Evolutionary conservation across 2,888 invertebrate genomes (phyloP), one percentile per base, ranked within the genome.

Genomic region (Geophilus truncorum): DNA sequence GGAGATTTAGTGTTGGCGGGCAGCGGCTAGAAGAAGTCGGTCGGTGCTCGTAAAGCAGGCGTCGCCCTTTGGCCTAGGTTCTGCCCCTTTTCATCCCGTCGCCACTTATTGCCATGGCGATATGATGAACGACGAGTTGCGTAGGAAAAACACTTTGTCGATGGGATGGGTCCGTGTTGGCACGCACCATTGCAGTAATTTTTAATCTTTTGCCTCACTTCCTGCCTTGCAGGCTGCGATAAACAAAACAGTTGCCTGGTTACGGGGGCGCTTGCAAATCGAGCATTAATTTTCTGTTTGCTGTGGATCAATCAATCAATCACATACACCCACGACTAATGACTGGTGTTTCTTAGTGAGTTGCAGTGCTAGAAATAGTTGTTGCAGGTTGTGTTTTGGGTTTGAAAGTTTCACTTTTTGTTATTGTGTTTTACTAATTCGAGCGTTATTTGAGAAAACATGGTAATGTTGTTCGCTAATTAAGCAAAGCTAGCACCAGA

Each of bases 181-280:
- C 57, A 62, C 57, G 57, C 57, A 62, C 57, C 57, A 62, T 62
- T 62, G 57, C 57, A 62, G 57, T 62, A 62, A 62, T 62, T 62
- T 62, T 62, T 62, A 62, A 62, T 62, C 23, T n/a, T 62, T 62
- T 62, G 57, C 57, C 21, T 62, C 57, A 62, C 57, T 62, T 62
- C 57, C 57, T 62, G 57, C n/a, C 57, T 23, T n/a, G n/a, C n/a
- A 23, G 57, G 21, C 57, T 62, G n/a, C 21, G 57, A 62, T 62
- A 62, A 62, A 62, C 57, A 62, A 62, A 62, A 62, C 21, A 62
- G 57, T 62, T 62, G 57, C 57, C 10, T 21, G 57, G 57, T 62
- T 9, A 62, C 57, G 18, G 15, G 57, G 57, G 4, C 23, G 18
- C 57, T 62, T 7, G 57, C 23, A 62, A 62, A 62, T 62, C 57